Evolutionary conservation across 2,888 invertebrate species (phyloP), one percentile per base, ranked within the genome.

Genomic region (Coenonympha arcania): DNA sequence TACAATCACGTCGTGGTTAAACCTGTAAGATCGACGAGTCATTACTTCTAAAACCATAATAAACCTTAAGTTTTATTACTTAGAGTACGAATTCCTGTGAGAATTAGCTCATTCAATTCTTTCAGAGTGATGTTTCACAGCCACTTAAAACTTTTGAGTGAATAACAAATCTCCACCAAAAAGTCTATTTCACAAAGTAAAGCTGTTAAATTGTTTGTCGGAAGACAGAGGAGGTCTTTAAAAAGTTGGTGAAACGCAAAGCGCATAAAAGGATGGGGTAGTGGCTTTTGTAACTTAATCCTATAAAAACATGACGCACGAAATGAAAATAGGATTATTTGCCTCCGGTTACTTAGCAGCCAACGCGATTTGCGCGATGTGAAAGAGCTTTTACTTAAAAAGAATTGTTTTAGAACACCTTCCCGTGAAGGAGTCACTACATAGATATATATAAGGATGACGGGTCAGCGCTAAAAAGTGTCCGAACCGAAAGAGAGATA

Each of bases 61-160:
- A 58, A 53, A 66, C 74, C 63, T 62, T 80, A 68, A 55, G 39
- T 19, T 24, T 30, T 47, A 50, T 36, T 26, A 2, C 45, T 53
- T 68, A 78, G 64, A 68, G 76, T 61, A 52, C 52, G 64, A 66
- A 62, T 66, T 54, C 59, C 61, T 62, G 61, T 58, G 60, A 63
- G 59, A 53, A 41, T 59, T 51, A 68, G 69, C 63, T 75, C 71
- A 73, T 79, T 78, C 79, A 78, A 83, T 77, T 78, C 79, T 80
- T 79, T 75, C 73, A 77, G 76, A 74, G 79, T 76, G 73, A 75
- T 81, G 79, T 81, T 82, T 83, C 83, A 79, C 82, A 84, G 79
- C 75, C 83, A 82, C 84, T 84, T 84, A 82, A 84, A 85, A 84
- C 73, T 84, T 84, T 78, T 74, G 74, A 83, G 78, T 80, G 83